phyloP scores from a whole-genome alignment of 2,797 vertebrate species.

The Lutra lutra region DNA sequence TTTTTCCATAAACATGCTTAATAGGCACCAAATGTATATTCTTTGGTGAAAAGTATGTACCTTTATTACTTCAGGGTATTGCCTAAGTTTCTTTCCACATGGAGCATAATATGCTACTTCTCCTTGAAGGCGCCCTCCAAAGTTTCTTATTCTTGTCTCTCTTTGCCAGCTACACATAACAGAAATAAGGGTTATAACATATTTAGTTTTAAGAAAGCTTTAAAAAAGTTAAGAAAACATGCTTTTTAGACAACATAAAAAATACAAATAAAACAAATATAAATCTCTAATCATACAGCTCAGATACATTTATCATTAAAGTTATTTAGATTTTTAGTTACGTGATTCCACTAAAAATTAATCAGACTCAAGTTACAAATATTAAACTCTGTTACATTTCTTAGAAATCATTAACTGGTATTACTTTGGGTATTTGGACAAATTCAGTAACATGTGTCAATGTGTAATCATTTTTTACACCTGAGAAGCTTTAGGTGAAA shows the following conservation, averaged over 20 bases:
- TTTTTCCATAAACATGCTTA: constrained; percentile 74
- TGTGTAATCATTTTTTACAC: neutral
- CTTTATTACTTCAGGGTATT: constrained; percentile 97
- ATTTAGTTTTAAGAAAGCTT: constrained; percentile 44
- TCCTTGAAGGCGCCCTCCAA: constrained; percentile 93
- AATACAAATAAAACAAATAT: constrained; percentile 36
- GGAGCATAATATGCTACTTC: constrained; percentile 96
- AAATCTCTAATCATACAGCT: neutral
- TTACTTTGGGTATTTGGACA: neutral
- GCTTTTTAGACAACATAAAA: constrained; percentile 43
- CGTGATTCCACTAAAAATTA: constrained; percentile 5
- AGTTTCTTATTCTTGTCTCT: constrained; percentile 93
- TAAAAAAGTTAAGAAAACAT: constrained; percentile 20
- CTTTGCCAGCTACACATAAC: constrained; percentile 93
- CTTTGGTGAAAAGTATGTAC: constrained; percentile 84
- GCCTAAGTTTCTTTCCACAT: constrained; percentile 96
- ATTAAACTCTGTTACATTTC: neutral
- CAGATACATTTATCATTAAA: constrained; percentile 22
- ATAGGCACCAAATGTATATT: constrained; percentile 56
- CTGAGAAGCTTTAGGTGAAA: neutral
- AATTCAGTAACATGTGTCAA: neutral
- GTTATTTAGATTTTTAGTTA: constrained; percentile 35
- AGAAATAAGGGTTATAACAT: constrained; percentile 76
- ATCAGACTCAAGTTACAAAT: constrained; percentile 55
- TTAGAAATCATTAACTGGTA: neutral